Percentiles rank a stretch among this genome's conserved stretches.
These are phyloP conservation scores for Cynopterus brachyotis DNA, from an alignment of 2,113 vertebrate genomes.

Conservation along the genomic window DNA sequence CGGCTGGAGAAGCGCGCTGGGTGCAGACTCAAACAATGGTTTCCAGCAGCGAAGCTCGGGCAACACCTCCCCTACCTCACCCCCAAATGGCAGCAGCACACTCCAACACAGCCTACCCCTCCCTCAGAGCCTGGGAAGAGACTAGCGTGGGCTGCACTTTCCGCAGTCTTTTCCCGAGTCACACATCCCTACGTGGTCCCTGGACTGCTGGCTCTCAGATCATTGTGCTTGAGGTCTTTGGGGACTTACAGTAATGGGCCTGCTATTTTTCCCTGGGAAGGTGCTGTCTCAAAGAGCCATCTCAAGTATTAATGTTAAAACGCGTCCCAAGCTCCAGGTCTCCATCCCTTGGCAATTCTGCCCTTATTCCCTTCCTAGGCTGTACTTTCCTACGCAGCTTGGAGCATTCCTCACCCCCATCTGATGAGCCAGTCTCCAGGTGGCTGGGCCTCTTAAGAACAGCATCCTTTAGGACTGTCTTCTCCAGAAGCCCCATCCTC, in stretches of 20 bases:
- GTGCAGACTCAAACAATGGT: slow-evolving; percentile 68
- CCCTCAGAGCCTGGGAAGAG: neutral
- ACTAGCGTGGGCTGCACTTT: neutral
- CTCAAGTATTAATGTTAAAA: slow-evolving; percentile 24
- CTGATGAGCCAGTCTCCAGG: neutral
- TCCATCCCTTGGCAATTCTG: neutral
- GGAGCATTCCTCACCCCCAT: neutral
- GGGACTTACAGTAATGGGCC: neutral
- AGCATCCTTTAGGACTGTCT: neutral
- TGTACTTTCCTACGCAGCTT: neutral
- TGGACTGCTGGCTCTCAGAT: neutral
- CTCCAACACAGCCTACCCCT: neutral
- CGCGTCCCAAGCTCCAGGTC: neutral
- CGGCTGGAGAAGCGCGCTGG: slow-evolving; percentile 53
- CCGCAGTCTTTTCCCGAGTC: neutral
- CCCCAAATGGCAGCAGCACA: neutral
- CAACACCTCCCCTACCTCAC: neutral
- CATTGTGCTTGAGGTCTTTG: neutral
- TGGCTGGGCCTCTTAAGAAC: neutral
- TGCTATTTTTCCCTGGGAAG: neutral
- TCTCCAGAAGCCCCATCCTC: neutral
- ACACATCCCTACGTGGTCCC: neutral
- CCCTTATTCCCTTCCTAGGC: neutral
- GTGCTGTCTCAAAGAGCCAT: neutral
- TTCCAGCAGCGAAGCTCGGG: slow-evolving; percentile 11